Evolutionary conservation across 2,113 vertebrate species (phyloP).

Genomic region (Saccopteryx leptura): DNA sequence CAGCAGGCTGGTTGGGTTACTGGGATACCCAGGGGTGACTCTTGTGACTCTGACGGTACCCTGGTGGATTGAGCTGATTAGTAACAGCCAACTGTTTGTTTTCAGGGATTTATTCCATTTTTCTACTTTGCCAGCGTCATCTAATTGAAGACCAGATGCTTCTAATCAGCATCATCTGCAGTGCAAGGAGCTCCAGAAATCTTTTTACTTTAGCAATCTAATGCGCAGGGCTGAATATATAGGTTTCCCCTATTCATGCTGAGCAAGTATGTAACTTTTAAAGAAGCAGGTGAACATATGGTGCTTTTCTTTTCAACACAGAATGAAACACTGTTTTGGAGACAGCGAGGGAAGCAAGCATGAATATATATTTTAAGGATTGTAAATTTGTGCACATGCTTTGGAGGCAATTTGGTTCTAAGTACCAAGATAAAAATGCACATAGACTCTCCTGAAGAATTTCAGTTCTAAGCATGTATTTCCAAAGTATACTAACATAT

Average conservation of each 20-base stretch:
- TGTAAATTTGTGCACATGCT: not conserved
- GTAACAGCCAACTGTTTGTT: conserved; percentile 58
- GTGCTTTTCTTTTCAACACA: conserved; percentile 21
- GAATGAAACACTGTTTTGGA: conserved; percentile 27
- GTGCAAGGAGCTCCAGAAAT: conserved; percentile 9
- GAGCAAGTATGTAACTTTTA: not conserved
- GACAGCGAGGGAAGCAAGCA: not conserved
- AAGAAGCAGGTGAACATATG: not conserved
- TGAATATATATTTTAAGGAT: conserved; percentile 9
- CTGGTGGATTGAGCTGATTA: conserved; percentile 56
- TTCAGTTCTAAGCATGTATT: conserved; percentile 15
- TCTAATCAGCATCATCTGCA: conserved; percentile 48
- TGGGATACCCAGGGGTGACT: not conserved
- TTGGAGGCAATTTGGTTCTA: not conserved
- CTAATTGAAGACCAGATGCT: conserved; percentile 53
- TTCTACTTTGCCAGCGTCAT: conserved; percentile 43
- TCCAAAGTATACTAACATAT: not conserved
- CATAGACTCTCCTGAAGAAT: not conserved
- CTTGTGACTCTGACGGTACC: not conserved
- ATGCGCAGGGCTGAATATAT: not conserved
- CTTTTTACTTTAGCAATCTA: conserved; percentile 1
- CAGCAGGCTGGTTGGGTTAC: not conserved
- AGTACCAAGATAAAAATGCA: conserved; percentile 34
- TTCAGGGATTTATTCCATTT: conserved; percentile 49
- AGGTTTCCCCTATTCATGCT: not conserved